Conservation (phyloP, 1,140 invertebrate genomes). For the Cydia splendana region DNA sequence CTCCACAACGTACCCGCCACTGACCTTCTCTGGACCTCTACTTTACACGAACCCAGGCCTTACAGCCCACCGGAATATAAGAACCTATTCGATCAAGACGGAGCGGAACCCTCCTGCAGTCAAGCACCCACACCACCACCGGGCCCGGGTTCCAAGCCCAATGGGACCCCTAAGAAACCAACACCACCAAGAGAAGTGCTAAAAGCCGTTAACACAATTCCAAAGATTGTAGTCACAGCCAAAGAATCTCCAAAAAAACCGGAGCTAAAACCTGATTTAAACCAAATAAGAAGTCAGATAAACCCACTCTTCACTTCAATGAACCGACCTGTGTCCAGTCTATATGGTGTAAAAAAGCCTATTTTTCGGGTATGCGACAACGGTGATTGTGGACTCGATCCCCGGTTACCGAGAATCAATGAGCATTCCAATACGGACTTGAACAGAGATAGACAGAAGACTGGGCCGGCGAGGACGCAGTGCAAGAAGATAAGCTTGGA, state of each 20-base stretch:
- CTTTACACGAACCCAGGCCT: slow-evolving; percentile 53
- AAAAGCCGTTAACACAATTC: not conserved
- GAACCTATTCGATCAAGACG: slow-evolving; percentile 44
- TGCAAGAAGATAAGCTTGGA: slow-evolving; percentile 48
- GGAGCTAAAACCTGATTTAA: not conserved
- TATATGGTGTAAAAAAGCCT: slow-evolving; percentile 47
- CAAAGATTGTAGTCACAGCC: not conserved
- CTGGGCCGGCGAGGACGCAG: slow-evolving; percentile 37
- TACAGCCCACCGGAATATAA: slow-evolving; percentile 60
- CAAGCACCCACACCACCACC: slow-evolving; percentile 12
- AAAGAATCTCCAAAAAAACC: slow-evolving; percentile 7
- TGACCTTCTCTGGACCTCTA: slow-evolving; percentile 64
- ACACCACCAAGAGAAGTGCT: not conserved
- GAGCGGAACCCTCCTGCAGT: slow-evolving; percentile 36
- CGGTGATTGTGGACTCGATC: slow-evolving; percentile 54
- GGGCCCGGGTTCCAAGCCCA: not conserved
- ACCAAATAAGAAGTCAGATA: slow-evolving; percentile 17
- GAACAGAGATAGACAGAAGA: slow-evolving; percentile 40
- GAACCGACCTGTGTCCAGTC: slow-evolving; percentile 38
- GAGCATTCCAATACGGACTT: slow-evolving; percentile 63
- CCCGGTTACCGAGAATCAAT: slow-evolving; percentile 60
- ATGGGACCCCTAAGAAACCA: slow-evolving; percentile 7
- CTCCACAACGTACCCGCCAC: slow-evolving; percentile 46
- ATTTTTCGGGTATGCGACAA: slow-evolving; percentile 58
- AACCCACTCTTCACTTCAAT: slow-evolving; percentile 35